Base-by-base conservation (phyloP, 2,888 invertebrate species). In the Pyrochroa serraticornis region DNA sequence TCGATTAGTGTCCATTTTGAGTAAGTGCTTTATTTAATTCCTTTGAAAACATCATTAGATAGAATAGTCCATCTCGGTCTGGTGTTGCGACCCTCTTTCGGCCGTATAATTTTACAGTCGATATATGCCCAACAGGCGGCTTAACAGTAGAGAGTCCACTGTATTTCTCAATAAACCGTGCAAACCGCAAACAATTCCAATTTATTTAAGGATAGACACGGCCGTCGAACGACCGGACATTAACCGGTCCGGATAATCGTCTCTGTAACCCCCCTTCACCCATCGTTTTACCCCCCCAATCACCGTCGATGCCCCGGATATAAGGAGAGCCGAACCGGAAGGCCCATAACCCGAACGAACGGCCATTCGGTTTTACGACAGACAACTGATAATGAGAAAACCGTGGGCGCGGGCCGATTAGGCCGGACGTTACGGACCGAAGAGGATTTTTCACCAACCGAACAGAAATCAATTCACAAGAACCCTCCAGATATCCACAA, bases 371-470 rank as follows among this genome's bases (percentile, higher is more conserved):
- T 66, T 64, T 63, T 64, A 63, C 61, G 65, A 64, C 48, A 60
- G 62, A 66, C 66, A 66, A 65, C 69, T 67, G 67, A 69, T 69
- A 69, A 69, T 66, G 66, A 64, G 45, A 45, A 36, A 43, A 35
- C 45, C 45, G 43, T 22, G 22, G 22, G 22, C 22, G 22, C 22
- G 22, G 22, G 22, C 22, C 22, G 22, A 22, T 22, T 22, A 22
- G 22, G 5, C 22, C 22, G 22, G 22, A 22, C 22, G 22, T 22
- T 22, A 22, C 22, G 22, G 22, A 5, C 22, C 22, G 5, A 22
- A 22, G 22, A 22, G 22, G 22, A 22, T 22, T 22, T 22, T 22
- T 22, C 22, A 22, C 22, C 22, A 22, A 22, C 22, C 22, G 22
- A n/a, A 22, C 22, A 22, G 22, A 22, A 22, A 22, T 22, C 22